Evolutionary conservation across 23 tunicate species (phyloP), one percentile per base, ranked within the genome.

Genomic region (Corella eumyota): DNA sequence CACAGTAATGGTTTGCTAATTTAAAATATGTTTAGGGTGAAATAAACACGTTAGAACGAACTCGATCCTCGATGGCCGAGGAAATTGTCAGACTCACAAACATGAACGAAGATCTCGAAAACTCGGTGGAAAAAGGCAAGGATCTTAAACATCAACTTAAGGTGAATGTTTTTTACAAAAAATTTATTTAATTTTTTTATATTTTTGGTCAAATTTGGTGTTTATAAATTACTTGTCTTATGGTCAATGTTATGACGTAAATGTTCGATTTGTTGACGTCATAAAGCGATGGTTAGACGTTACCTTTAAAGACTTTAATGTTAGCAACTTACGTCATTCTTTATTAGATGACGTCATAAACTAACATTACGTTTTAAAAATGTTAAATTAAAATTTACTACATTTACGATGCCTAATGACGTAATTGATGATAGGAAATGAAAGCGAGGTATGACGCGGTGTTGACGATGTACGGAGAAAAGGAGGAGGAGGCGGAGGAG

Each of bases 1-100:
- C n/a, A n/a, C n/a, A n/a, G n/a, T n/a, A n/a, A n/a, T n/a, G n/a
- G n/a, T n/a, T n/a, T n/a, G n/a, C n/a, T n/a, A n/a, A n/a, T n/a
- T n/a, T n/a, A n/a, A n/a, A n/a, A n/a, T 51, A 19, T 51, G 57
- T 4, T 6, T 28, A 79, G 72, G 96, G 96, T 30, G 88, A 88
- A 62, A 88, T 88, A 25, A 78, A 78, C 59, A 88, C 74, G 70
- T 72, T 88, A 11, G 96, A 88, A 62, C 71, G 88, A 34, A 88
- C 96, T 13, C 71, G 96, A 19, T 88, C 96, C 5, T 78, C 88
- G 9, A 88, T 88, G 96, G 88, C 96, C 7, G 96, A 88, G 36
- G 96, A 88, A 44, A 88, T 88, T n/a, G 96, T 88, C n/a, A 55
- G 96, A 61, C 53, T 88, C 29, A 88, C 96, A 64, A 88, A 88